These are phyloP conservation scores for Willisornis vidua DNA, from an alignment of 2,113 vertebrate genomes.

Conservation along the genomic window DNA sequence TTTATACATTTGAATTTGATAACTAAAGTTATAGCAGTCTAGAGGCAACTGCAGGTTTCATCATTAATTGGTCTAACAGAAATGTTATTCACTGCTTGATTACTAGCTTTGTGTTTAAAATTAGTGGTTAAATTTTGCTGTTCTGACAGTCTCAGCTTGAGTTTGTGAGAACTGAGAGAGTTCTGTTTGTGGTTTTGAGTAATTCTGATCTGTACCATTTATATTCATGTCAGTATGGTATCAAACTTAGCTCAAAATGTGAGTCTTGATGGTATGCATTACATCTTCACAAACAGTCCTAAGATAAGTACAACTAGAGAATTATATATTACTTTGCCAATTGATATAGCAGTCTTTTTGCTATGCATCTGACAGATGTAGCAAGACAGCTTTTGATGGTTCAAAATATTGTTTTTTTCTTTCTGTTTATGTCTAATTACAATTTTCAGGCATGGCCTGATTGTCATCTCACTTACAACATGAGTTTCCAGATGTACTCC, in stretches of 20 bases:
- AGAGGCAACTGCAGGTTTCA: neutral
- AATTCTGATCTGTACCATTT: neutral
- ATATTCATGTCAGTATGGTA: neutral
- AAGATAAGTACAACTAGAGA: fast-evolving
- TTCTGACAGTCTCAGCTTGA: neutral
- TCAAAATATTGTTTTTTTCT: neutral
- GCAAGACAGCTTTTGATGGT: neutral
- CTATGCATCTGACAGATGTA: neutral
- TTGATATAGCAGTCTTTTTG: neutral
- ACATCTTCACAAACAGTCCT: neutral
- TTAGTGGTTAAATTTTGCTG: neutral
- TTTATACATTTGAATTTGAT: neutral
- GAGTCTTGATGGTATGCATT: neutral
- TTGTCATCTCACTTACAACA: neutral
- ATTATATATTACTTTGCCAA: neutral
- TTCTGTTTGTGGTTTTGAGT: neutral
- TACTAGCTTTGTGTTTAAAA: neutral
- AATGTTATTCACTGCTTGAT: neutral
- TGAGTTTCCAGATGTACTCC: slow-evolving; percentile 9
- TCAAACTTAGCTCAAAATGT: neutral
- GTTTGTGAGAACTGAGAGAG: neutral
- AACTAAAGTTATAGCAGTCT: neutral
- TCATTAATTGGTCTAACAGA: neutral
- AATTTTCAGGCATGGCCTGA: neutral
- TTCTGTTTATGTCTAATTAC: neutral